Base-by-base conservation (phyloP, 1,140 invertebrate genomes). In the Streblospio benedicti region DNA sequence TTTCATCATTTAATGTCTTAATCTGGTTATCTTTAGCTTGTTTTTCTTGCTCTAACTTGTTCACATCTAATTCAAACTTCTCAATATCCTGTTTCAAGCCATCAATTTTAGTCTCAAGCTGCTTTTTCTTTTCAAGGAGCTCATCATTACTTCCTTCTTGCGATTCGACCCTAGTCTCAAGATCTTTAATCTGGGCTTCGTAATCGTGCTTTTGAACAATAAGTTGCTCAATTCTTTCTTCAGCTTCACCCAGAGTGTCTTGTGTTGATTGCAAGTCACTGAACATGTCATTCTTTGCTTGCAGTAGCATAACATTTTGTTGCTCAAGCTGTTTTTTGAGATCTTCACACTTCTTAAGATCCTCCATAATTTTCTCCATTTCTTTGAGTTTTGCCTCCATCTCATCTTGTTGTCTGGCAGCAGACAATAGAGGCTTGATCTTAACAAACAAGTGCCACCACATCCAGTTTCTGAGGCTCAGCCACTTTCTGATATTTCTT, bases 401-500 rank as follows among this genome's bases (percentile, higher is more conserved):
- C 81, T 99, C 95, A 83, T 99, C 97, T 83, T 99, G 94, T 81
- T 96, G 87, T 70, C 91, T 88, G 76, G 89, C 92, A 82, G 94
- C 92, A 85, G 96, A 97, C 85, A 99, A 89, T 69, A 97, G 85
- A 75, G 95, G 94, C 84, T 96, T 97, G 12, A 69, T 69, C 67
- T 80, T 96, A 83, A 91, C 89, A 91, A 94, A 98, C 83, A 98
- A 81, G 81, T 95, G 95, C 91, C 92, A 99, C 97, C 97, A 99
- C 71, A 91, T 86, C 97, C 96, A 99, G 80, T 93, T 98, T 77
- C 95, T 91, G 66, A 99, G 84, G 76, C 91, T 85, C 80, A 98
- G 85, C 86, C 97, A 99, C 79, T 92, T 95, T 78, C 95, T 89
- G 82, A 99, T 86, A 83, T 97, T 99, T 74, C 96, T 86, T 82